Base-by-base conservation (phyloP, 2,888 invertebrate genomes). In the Chirona hameri region DNA sequence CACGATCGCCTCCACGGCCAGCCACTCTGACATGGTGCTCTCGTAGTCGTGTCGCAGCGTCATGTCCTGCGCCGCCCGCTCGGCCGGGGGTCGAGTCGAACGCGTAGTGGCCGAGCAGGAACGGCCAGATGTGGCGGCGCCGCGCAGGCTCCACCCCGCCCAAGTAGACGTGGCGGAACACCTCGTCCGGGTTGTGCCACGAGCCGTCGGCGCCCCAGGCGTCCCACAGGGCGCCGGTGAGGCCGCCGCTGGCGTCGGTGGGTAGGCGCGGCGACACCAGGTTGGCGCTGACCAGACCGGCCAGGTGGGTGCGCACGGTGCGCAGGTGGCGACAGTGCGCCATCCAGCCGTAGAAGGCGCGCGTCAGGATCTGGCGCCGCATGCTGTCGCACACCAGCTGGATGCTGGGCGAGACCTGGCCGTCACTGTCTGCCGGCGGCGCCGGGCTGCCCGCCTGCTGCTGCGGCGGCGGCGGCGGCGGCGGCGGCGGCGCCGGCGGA, bases 321-420 rank as follows among this genome's bases (percentile, higher is more conserved):
- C 95, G 94, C 86, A 98, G 90, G 87, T 98, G 97, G 29, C 97
- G 90, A 87, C 97, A 97, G 88, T 98, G 96, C 0, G 97, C 96
- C 84, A 97, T 90, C 98, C 97, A 98, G 81, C 98, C 98, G 88
- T 97, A 97, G 89, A 98, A 98, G 24, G 98, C 98, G 83, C 98
- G 90, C 0, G 97, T 97, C 85, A 97, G 94, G 83, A 98, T 97
- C 89, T 98, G 97, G 21, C 95, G 92, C 84, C 94, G 93, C 97
- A 98, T 98, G 0, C 96, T 96, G 87, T 95, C 94, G 90, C 97
- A 98, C 18, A 98, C 94, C 86, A 95, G 90, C 87, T 94, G 90
- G 84, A 92, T 83, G 60, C 57, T 52, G 27, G 82, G 60, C 46
- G 82, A 82, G 39, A 29, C 24, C 65, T 69, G 46, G 29, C 79